Percentiles rank a stretch among this genome's conserved stretches.
Conservation (phyloP, 2,797 vertebrate species). For the Pseudochirops cupreus region DNA sequence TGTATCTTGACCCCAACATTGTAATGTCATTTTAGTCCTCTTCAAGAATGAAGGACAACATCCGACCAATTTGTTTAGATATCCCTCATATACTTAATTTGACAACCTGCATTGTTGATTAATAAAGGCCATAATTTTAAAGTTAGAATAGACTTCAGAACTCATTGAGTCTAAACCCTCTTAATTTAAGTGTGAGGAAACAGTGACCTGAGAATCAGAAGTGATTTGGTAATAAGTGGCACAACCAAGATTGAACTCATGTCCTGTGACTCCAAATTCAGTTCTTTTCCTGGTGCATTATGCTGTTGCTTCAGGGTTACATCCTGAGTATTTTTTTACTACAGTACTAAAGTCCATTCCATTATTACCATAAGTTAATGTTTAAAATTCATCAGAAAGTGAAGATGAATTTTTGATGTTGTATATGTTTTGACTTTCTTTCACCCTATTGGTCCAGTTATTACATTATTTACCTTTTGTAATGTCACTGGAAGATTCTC, state of each 20-base stretch:
- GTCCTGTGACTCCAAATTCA: background rate
- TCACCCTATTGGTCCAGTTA: background rate
- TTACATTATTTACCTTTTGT: slow-evolving; percentile 16
- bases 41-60: too few relatives aligned
- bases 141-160: background rate
- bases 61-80: background rate
- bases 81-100: background rate
- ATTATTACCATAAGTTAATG: background rate
- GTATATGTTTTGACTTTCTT: slow-evolving; percentile 30
- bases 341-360: background rate
- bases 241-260: background rate
- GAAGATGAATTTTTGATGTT: slow-evolving; percentile 4
- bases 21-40: too few relatives aligned
- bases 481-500: slow-evolving; percentile 8
- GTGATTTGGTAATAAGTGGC: background rate
- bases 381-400: background rate
- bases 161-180: background rate
- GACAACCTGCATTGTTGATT: background rate
- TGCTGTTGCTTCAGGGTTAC: slow-evolving; percentile 17
- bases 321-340: slow-evolving; percentile 6
- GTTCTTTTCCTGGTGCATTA: background rate
- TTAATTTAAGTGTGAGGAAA: background rate
- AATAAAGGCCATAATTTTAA: background rate
- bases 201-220: background rate
- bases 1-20: too few relatives aligned